These are phyloP conservation scores for Montifringilla adamsi DNA, from an alignment of 2,113 vertebrate genomes.

Conservation along the genomic window DNA sequence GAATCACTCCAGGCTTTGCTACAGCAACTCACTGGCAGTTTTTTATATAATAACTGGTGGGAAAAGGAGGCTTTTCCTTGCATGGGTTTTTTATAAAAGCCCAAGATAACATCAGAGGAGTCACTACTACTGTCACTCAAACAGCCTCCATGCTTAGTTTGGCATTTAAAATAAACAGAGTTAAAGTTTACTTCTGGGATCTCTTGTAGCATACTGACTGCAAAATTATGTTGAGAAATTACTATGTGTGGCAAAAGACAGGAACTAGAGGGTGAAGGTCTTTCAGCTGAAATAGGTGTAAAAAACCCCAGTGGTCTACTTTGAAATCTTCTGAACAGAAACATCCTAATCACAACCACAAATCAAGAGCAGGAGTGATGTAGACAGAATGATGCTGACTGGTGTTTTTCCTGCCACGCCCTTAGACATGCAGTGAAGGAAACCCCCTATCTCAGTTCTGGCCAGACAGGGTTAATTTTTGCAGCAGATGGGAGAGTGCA, in stretches of 20 bases:
- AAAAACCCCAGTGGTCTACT: neutral
- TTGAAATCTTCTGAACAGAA: neutral
- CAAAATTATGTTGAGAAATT: neutral
- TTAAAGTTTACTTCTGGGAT: neutral
- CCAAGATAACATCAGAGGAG: neutral
- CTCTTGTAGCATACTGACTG: neutral
- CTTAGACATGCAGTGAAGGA: neutral
- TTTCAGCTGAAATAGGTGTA: neutral
- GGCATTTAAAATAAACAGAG: neutral
- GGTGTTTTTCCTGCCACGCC: neutral
- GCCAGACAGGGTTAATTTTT: neutral
- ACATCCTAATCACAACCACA: neutral
- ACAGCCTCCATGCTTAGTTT: neutral
- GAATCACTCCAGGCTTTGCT: neutral
- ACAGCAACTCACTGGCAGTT: neutral
- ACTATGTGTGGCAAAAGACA: neutral
- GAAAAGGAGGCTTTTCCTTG: neutral
- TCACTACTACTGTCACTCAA: neutral
- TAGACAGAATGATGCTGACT: accelerated
- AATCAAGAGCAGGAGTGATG: neutral
- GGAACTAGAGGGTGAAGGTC: neutral
- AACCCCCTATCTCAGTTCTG: neutral
- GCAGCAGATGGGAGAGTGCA: no score
- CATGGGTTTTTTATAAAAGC: accelerated
- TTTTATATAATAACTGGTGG: neutral